Conservation (phyloP, 2,888 invertebrate genomes). For the Aphidoletes aphidimyza region DNA sequence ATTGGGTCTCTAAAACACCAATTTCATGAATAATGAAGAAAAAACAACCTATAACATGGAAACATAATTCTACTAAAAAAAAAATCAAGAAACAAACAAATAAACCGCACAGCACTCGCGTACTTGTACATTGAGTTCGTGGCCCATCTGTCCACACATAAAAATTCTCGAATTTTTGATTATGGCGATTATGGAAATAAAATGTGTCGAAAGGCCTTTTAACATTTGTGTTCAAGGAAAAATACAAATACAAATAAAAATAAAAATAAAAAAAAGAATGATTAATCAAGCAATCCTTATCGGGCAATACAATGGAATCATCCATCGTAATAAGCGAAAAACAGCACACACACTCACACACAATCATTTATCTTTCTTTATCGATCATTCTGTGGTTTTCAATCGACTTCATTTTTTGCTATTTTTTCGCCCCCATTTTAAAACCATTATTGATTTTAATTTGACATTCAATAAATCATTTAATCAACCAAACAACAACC, state of each 20-base stretch:
- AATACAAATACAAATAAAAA: not conserved
- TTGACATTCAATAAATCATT: slow-evolving; percentile 20
- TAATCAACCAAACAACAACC: too few species aligned
- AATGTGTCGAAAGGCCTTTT: not conserved
- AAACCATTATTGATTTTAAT: slow-evolving; percentile 7
- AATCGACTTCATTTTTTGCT: too few species aligned
- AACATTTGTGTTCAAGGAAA: slow-evolving; percentile 30
- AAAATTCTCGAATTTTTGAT: too few species aligned
- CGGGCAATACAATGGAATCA: not conserved
- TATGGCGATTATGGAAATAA: not conserved
- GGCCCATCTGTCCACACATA: too few species aligned
- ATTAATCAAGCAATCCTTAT: not conserved
- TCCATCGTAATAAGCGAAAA: too few species aligned
- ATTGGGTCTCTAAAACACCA: slow-evolving; percentile 5
- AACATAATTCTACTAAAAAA: too few species aligned
- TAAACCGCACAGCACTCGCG: not conserved
- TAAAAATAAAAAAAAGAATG: not conserved
- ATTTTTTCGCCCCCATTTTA: too few species aligned
- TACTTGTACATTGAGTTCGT: not conserved
- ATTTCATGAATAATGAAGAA: not conserved
- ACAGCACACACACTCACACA: too few species aligned
- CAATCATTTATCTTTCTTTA: too few species aligned
- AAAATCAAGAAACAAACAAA: not conserved
- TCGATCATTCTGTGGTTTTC: too few species aligned
- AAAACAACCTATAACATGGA: too few species aligned